Conservation (phyloP, 2,113 vertebrate genomes). For the Eolophus roseicapilla region DNA sequence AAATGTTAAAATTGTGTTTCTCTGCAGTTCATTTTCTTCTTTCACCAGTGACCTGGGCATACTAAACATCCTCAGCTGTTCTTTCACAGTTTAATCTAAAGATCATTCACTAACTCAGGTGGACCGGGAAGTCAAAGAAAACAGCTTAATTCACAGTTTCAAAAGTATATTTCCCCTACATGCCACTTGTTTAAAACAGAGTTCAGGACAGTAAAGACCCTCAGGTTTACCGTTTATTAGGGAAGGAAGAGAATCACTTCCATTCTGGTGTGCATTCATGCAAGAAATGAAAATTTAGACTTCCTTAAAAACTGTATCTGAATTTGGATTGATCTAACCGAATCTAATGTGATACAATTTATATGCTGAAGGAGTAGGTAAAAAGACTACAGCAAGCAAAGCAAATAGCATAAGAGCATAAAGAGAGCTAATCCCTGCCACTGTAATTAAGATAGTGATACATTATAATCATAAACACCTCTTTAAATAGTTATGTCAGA, state of each 20-base stretch:
- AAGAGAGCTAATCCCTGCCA: not conserved
- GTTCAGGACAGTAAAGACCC: not conserved
- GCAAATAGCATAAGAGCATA: not conserved
- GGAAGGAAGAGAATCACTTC: not conserved
- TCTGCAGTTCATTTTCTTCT: not conserved
- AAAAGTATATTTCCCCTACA: not conserved
- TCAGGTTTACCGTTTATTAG: not conserved
- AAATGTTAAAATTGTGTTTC: not conserved
- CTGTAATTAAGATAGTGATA: conserved; percentile 14
- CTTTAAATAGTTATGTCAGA: conserved; percentile 60
- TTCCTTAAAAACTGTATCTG: not conserved
- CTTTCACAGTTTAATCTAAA: not conserved
- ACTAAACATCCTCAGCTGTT: not conserved
- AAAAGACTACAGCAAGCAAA: not conserved
- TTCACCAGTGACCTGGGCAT: not conserved
- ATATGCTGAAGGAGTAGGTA: not conserved
- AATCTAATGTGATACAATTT: not conserved
- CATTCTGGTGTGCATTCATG: not conserved
- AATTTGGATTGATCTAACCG: not conserved
- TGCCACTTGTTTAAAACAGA: not conserved
- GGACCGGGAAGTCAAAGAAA: not conserved
- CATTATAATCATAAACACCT: conserved; percentile 32
- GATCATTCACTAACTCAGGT: not conserved
- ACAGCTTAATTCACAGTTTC: not conserved
- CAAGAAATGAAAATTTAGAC: not conserved